A percentile compares a stretch with the other conserved stretches of the same genome.
phyloP scores from a whole-genome alignment of 2,797 vertebrate genomes.

The Pyrocephalus nanus region DNA sequence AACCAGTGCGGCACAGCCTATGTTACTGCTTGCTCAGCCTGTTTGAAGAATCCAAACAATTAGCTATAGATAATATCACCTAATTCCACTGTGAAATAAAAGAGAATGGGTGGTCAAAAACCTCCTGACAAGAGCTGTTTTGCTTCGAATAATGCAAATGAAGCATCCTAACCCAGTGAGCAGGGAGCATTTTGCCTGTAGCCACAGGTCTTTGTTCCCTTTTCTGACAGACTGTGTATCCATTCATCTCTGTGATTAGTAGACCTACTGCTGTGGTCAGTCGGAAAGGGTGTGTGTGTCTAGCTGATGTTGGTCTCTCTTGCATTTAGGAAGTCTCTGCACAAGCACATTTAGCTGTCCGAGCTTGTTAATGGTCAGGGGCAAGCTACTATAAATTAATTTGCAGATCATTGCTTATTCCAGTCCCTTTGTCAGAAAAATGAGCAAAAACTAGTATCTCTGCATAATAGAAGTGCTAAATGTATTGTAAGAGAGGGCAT shows the following conservation, averaged over 20 bases:
- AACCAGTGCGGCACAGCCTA: neutral
- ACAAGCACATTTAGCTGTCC: neutral
- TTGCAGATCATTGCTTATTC: neutral
- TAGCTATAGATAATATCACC: slow-evolving; percentile 24
- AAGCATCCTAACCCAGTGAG: neutral
- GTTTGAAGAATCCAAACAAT: slow-evolving; percentile 4
- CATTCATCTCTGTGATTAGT: slow-evolving; percentile 46
- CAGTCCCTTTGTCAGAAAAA: neutral
- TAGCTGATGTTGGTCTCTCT: neutral
- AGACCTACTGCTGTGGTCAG: neutral
- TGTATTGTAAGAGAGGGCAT: neutral
- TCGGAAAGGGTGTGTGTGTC: neutral
- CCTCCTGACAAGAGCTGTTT: slow-evolving; percentile 35
- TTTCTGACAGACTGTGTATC: slow-evolving; percentile 21
- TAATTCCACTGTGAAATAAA: slow-evolving; percentile 45
- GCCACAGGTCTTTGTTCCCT: slow-evolving; percentile 44
- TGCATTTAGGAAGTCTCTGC: neutral
- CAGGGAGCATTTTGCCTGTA: neutral
- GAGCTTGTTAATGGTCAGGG: neutral
- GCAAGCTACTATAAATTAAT: slow-evolving; percentile 21
- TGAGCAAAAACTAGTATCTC: neutral
- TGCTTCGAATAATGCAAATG: slow-evolving; percentile 2
- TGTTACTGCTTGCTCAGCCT: slow-evolving; percentile 31
- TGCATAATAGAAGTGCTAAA: neutral
- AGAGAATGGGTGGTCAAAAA: slow-evolving; percentile 45